phyloP scores from a whole-genome alignment of 2,113 vertebrate species.

The Cygnus buccinator region DNA sequence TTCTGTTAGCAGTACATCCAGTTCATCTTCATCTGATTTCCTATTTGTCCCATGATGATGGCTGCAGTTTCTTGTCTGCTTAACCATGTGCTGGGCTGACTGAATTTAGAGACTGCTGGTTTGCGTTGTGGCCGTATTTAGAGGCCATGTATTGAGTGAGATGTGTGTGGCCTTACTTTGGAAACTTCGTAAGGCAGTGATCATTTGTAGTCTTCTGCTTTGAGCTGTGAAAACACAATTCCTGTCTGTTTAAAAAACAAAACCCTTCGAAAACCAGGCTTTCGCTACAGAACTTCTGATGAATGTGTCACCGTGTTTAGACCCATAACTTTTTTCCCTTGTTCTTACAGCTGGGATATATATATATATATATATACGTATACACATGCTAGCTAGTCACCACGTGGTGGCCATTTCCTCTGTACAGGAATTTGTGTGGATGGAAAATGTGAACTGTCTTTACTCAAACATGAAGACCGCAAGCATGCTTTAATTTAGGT shows the following conservation, averaged over 20 bases:
- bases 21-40: not conserved
- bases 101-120: not conserved
- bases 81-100: not conserved
- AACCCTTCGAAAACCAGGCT: not conserved
- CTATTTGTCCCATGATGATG: not conserved
- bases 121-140: fast-evolving
- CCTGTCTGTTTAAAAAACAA: not conserved
- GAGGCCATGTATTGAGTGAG: not conserved
- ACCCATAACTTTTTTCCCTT: fast-evolving
- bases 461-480: not conserved
- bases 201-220: not conserved
- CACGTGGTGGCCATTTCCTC: conserved; percentile 14
- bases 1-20: not conserved
- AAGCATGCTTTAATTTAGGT: not conserved
- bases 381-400: not conserved
- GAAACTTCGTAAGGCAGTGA: not conserved
- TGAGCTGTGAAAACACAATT: not conserved
- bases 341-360: not conserved
- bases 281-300: not conserved
- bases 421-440: not conserved
- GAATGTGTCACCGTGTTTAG: not conserved
- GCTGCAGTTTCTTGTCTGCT: not conserved
- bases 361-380: fast-evolving
- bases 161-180: not conserved
- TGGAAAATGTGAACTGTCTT: not conserved